Conservation (phyloP, 2,888 invertebrate genomes). For the Pteria penguin region DNA sequence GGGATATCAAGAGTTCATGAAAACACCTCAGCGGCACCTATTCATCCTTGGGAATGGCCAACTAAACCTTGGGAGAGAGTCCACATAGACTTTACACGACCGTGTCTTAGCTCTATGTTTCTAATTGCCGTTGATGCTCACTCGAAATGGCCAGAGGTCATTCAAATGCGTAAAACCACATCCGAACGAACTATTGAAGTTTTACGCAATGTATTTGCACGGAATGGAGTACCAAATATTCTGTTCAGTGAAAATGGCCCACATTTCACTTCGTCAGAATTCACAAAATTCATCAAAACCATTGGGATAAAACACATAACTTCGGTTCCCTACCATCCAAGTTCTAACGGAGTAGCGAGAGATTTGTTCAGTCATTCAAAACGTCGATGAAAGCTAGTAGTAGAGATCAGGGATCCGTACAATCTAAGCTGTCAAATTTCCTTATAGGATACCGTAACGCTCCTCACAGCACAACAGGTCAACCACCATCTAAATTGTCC, state of each 20-base stretch:
- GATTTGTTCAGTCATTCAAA: conserved; percentile 54
- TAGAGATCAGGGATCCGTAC: conserved; percentile 8
- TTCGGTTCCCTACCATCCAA: conserved; percentile 48
- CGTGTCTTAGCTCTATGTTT: conserved; percentile 66
- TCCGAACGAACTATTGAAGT: conserved; percentile 47
- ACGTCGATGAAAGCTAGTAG: conserved; percentile 34
- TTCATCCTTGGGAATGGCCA: conserved; percentile 68
- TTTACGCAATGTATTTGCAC: conserved; percentile 45
- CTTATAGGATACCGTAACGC: neutral
- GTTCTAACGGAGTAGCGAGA: conserved; percentile 54
- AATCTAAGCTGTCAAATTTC: conserved; percentile 20
- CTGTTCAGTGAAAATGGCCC: conserved; percentile 49
- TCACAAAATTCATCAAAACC: conserved; percentile 36
- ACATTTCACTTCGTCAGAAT: conserved; percentile 48
- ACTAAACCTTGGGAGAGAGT: conserved; percentile 75
- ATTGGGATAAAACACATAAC: conserved; percentile 50
- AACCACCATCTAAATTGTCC: conserved; percentile 16
- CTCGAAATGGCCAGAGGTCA: conserved; percentile 80
- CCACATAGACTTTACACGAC: conserved; percentile 77
- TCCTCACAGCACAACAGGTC: conserved; percentile 7
- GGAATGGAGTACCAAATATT: conserved; percentile 41
- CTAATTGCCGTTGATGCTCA: conserved; percentile 65
- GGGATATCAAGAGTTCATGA: conserved; percentile 41
- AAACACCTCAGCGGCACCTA: conserved; percentile 52
- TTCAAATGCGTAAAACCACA: conserved; percentile 45